phyloP scores from a whole-genome alignment of 2,797 vertebrate genomes.

The Gastrophryne carolinensis region DNA sequence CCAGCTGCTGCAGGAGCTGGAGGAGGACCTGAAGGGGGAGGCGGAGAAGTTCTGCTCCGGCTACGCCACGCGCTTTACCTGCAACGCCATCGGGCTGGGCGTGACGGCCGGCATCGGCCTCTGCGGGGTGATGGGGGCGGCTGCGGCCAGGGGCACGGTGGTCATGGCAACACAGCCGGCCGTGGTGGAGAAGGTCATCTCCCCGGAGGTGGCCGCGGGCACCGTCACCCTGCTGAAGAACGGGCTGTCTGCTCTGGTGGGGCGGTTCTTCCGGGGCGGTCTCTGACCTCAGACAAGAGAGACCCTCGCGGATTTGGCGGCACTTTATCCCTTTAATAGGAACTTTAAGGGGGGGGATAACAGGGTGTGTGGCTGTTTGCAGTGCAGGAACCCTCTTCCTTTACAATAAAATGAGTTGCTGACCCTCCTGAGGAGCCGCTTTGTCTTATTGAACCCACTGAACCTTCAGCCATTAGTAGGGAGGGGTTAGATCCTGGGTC shows the following conservation, averaged over 20 bases:
- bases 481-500: no score
- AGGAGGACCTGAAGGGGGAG: background rate
- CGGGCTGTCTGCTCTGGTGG: background rate
- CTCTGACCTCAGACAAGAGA: no score
- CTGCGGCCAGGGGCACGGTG: constrained; percentile 1
- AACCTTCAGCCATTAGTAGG: no score
- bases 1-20: background rate
- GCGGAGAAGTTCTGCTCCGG: constrained; percentile 19
- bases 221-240: background rate
- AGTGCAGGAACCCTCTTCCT: no score
- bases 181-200: background rate
- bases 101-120: background rate
- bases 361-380: no score
- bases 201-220: background rate
- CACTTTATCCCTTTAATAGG: no score
- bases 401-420: no score
- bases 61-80: constrained; percentile 6
- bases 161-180: background rate
- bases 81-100: background rate
- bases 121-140: constrained; percentile 12
- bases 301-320: no score
- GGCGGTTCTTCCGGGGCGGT: constrained; percentile 6
- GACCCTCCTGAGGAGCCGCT: no score
- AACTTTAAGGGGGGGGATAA: no score
- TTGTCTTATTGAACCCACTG: no score